These are phyloP conservation scores for Corynorhinus townsendii DNA, from an alignment of 2,113 vertebrate genomes.

Conservation along the genomic window DNA sequence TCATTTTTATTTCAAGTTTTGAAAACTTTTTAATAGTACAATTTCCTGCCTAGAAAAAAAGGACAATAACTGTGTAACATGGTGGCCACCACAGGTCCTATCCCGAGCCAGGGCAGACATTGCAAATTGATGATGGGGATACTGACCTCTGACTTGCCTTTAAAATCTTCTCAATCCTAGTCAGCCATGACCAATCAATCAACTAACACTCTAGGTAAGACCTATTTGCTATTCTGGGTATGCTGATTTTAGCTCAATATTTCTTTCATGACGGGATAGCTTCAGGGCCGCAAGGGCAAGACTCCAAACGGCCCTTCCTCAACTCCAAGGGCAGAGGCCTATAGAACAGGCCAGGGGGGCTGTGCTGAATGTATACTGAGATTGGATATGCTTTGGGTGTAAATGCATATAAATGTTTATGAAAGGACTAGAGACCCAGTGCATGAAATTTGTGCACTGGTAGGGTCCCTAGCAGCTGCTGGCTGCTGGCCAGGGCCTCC, in stretches of 20 bases:
- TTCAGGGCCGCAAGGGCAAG: neutral
- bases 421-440: neutral
- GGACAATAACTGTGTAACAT: neutral
- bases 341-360: neutral
- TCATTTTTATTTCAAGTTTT: conserved; percentile 22
- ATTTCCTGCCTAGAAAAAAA: neutral
- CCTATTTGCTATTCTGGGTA: neutral
- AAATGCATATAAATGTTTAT: neutral
- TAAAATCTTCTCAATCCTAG: neutral
- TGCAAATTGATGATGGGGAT: neutral
- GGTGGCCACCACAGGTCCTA: neutral
- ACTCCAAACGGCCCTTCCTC: neutral
- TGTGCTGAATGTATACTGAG: neutral
- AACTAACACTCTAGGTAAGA: neutral
- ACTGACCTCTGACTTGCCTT: neutral
- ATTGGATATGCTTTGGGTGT: neutral
- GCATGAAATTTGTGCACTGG: too few species aligned
- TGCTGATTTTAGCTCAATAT: neutral
- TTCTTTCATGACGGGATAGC: neutral
- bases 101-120: neutral
- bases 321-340: neutral
- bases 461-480: too few species aligned
- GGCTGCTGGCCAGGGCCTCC: too few species aligned
- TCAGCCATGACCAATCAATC: neutral
- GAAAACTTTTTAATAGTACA: neutral